Base-by-base conservation (phyloP, 1,140 invertebrate genomes). In the Drosophila watanabei region DNA sequence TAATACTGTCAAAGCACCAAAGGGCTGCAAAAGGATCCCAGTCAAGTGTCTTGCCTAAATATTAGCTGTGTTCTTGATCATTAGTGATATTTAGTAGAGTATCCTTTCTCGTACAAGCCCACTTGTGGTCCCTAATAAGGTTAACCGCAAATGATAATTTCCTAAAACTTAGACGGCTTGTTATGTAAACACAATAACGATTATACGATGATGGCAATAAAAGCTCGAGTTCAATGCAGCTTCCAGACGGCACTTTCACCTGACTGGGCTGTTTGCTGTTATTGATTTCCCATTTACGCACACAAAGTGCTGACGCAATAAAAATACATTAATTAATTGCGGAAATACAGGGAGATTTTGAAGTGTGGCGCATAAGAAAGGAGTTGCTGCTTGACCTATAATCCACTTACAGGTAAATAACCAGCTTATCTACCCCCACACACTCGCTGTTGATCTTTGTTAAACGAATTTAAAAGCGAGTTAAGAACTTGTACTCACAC, bases 261-360 rank as follows among this genome's bases (percentile, higher is more conserved):
- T 37, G 33, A 37, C 32, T 18, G 9, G 5, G 5, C 54, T 16
- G 24, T 16, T 57, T 57, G 54, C n/a, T 39, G 20, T 24, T 57
- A 57, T 57, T 57, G 35, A 57, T 57, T 57, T 57, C 54, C 14
- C 54, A 57, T 39, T 28, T 57, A 39, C 54, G 39, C 20, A 39
- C 51, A 33, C 30, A 33, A 18, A 18, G 10, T 16, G 54, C 35
- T 57, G 54, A 57, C 54, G 56, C 56, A 45, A 58, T 58, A 45
- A 58, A 58, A 58, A 43, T 43, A 45, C 56, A 43, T 43, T 28
- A 45, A 58, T 58, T 45, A 58, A 58, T 58, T 56, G 32, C 32
- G 18, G 8, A 35, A 33, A 57, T n/a, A 16, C 37, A 28, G 16
- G 16, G 5, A 37, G 2, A 58, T n/a, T 24, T 58, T 28, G 56